Evolutionary conservation across 2,888 invertebrate genomes (phyloP).

Genomic region (Ornithoptera priamus): DNA sequence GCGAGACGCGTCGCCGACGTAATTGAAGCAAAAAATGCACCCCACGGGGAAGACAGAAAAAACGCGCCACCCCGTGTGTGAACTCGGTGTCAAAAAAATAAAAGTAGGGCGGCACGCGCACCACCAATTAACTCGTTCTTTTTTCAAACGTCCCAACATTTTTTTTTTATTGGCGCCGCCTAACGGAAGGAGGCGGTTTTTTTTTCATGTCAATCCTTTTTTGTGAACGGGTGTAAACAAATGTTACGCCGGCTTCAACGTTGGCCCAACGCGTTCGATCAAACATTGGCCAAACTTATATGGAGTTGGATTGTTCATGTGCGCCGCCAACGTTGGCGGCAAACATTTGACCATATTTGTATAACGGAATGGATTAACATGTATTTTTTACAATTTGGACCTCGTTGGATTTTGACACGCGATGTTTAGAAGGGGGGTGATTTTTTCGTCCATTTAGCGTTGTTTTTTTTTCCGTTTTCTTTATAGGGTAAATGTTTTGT

Average conservation of each 20-base stretch:
- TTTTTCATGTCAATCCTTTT: conserved; percentile 55
- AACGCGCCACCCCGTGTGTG: conserved; percentile 37
- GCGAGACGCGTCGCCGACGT: conserved; percentile 45
- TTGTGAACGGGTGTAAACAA: conserved; percentile 43
- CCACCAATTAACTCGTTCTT: conserved; percentile 72
- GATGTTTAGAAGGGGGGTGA: conserved; percentile 55
- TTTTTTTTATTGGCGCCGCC: conserved; percentile 67
- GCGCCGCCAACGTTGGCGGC: neutral
- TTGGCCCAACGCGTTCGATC: conserved; percentile 5
- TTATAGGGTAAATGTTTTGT: conserved; percentile 45
- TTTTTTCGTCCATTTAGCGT: conserved; percentile 36
- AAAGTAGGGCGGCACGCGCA: conserved; percentile 68
- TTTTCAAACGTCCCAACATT: conserved; percentile 54
- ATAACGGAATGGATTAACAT: conserved; percentile 53
- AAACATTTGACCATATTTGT: conserved; percentile 9
- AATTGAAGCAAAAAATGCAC: conserved; percentile 72
- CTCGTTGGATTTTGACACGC: conserved; percentile 63
- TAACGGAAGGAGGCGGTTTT: conserved; percentile 66
- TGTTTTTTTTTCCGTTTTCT: conserved; percentile 38
- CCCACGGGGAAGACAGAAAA: conserved; percentile 55
- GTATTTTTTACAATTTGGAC: conserved; percentile 54
- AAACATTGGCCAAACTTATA: neutral
- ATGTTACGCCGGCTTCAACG: conserved; percentile 41
- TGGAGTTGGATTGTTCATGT: neutral
- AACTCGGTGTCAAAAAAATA: conserved; percentile 50